These are phyloP conservation scores for Albula goreensis DNA, from an alignment of 2,113 vertebrate genomes.

Conservation along the genomic window DNA sequence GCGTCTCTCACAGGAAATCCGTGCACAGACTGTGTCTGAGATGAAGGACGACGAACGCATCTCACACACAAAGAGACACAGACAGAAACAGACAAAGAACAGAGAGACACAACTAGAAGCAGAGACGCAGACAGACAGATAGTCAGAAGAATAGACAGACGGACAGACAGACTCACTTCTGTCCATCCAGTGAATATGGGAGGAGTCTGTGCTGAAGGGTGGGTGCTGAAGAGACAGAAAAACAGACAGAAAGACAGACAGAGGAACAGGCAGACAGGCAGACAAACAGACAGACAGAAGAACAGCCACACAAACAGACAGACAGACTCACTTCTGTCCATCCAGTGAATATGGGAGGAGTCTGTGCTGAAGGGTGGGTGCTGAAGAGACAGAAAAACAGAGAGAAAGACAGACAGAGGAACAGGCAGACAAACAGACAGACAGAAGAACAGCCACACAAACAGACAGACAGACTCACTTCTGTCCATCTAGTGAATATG, in stretches of 20 bases:
- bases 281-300: background rate
- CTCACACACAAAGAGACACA: background rate
- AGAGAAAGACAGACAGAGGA: background rate
- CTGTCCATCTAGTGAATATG: slow-evolving; percentile 75
- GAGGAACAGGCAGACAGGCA: background rate
- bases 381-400: background rate
- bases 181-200: slow-evolving; percentile 75
- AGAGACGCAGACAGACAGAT: background rate
- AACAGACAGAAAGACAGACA: background rate
- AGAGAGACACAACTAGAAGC: background rate
- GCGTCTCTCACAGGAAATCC: too few relatives aligned
- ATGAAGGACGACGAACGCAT: too few relatives aligned
- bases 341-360: slow-evolving; percentile 71
- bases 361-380: slow-evolving; percentile 55
- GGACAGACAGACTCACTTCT: slow-evolving; percentile 51
- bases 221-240: background rate
- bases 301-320: background rate
- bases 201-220: slow-evolving; percentile 61
- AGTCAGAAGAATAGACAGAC: background rate
- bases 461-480: slow-evolving; percentile 48
- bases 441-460: background rate
- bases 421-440: background rate
- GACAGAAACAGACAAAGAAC: background rate
- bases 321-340: slow-evolving; percentile 65
- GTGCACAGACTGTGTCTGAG: too few relatives aligned